Evolutionary conservation across 2,797 vertebrate species (phyloP).

Genomic region (Premnoplex brunnescens): DNA sequence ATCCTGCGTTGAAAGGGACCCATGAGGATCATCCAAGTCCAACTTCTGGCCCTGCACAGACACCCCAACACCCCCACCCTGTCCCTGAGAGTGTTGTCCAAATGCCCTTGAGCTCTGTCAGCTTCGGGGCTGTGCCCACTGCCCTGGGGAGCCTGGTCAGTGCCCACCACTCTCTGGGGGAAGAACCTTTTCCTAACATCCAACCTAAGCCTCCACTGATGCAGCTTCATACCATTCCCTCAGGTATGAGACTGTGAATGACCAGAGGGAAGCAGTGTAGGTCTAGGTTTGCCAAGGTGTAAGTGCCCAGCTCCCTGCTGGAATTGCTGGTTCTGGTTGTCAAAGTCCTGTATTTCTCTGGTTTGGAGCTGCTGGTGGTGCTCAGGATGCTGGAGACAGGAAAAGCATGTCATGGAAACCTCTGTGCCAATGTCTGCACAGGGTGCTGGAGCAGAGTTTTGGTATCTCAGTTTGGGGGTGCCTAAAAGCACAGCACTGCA

Average conservation of each 20-base stretch:
- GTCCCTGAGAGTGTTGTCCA: accelerated
- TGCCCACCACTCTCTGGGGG: not conserved
- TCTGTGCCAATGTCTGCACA: not conserved
- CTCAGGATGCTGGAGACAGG: not conserved
- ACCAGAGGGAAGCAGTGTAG: not conserved
- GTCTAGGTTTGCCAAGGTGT: not conserved
- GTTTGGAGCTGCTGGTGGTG: not conserved
- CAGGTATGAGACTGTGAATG: accelerated
- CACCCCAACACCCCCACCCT: not conserved
- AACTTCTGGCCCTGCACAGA: not conserved
- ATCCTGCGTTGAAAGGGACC: too few relatives aligned
- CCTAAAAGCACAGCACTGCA: accelerated
- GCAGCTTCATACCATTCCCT: not conserved
- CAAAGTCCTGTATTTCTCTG: too few relatives aligned
- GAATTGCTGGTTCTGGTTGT: not conserved
- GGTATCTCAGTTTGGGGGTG: not conserved
- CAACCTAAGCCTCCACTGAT: accelerated
- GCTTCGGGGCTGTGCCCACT: not conserved
- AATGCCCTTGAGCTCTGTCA: not conserved
- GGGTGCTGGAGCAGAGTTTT: not conserved
- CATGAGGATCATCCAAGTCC: not conserved
- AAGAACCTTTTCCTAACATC: not conserved
- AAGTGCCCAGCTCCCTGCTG: not conserved
- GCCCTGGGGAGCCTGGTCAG: not conserved
- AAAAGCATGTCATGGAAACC: not conserved